Conservation (phyloP, 2,113 vertebrate genomes). For the Otis tarda region DNA sequence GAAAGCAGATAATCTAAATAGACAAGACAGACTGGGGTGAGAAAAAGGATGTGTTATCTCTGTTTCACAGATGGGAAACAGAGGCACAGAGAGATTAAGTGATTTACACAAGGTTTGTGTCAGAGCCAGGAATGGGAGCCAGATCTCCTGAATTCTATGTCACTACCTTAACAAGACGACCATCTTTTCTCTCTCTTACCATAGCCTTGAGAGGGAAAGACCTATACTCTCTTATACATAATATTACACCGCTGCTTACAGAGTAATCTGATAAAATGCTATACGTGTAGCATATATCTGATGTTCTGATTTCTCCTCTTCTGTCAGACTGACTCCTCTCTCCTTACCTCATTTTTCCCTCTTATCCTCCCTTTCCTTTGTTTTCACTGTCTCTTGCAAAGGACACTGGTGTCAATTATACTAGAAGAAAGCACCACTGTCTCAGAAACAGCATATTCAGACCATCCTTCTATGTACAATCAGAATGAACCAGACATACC, state of each 20-base stretch:
- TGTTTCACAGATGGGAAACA: constrained; percentile 69
- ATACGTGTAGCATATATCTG: background rate
- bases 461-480: background rate
- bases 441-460: background rate
- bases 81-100: constrained; percentile 66
- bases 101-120: constrained; percentile 69
- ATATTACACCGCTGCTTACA: background rate
- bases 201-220: background rate
- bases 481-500: background rate
- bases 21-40: constrained; percentile 65
- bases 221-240: background rate
- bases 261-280: background rate
- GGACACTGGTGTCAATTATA: background rate
- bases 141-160: constrained; percentile 54
- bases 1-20: constrained; percentile 68
- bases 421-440: background rate
- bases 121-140: constrained; percentile 60
- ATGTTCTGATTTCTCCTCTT: constrained; percentile 6
- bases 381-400: background rate
- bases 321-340: background rate
- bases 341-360: background rate
- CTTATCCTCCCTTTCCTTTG: background rate
- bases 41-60: constrained; percentile 70
- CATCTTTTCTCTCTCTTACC: constrained; percentile 11
- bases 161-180: constrained; percentile 48